Percentiles rank a stretch among this genome's conserved stretches.
phyloP scores from a whole-genome alignment of 1,140 invertebrate species.

The Trichonephila clavipes region DNA sequence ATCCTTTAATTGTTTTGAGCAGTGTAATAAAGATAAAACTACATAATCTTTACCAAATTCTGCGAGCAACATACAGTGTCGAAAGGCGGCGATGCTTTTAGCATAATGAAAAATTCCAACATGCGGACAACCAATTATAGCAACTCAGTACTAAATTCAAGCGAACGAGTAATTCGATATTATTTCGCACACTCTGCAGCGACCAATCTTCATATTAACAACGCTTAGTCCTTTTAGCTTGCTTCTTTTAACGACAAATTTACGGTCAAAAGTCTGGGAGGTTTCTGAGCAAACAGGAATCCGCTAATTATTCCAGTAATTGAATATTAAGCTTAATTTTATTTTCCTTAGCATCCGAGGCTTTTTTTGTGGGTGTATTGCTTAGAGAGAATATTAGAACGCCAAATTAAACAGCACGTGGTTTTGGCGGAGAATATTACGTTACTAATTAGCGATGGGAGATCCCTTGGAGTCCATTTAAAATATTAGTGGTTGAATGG shows the following conservation, averaged over 20 bases:
- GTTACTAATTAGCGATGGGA: constrained; percentile 18
- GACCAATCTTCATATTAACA: too few relatives aligned
- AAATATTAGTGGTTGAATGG: constrained; percentile 17
- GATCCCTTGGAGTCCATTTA: background rate
- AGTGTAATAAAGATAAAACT: too few relatives aligned
- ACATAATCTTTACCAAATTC: too few relatives aligned
- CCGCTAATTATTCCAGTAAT: constrained; percentile 11
- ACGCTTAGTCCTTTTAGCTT: background rate
- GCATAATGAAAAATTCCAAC: too few relatives aligned
- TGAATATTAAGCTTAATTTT: constrained; percentile 28
- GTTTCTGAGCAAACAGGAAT: constrained; percentile 4
- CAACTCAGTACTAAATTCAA: too few relatives aligned
- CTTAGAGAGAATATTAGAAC: background rate
- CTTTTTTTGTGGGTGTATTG: background rate
- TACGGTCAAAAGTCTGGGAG: background rate
- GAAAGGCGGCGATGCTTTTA: too few relatives aligned
- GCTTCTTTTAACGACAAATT: constrained; percentile 7
- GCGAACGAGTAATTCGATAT: too few relatives aligned
- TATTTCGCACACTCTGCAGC: too few relatives aligned
- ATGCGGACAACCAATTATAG: too few relatives aligned
- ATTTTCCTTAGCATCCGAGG: background rate
- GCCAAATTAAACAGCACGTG: background rate
- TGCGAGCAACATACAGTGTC: too few relatives aligned
- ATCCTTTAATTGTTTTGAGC: too few relatives aligned
- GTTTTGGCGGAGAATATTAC: constrained; percentile 5